Evolutionary conservation across 2,888 invertebrate species (phyloP), one percentile per base, ranked within the genome.

Genomic region (Ophioninae sp.): DNA sequence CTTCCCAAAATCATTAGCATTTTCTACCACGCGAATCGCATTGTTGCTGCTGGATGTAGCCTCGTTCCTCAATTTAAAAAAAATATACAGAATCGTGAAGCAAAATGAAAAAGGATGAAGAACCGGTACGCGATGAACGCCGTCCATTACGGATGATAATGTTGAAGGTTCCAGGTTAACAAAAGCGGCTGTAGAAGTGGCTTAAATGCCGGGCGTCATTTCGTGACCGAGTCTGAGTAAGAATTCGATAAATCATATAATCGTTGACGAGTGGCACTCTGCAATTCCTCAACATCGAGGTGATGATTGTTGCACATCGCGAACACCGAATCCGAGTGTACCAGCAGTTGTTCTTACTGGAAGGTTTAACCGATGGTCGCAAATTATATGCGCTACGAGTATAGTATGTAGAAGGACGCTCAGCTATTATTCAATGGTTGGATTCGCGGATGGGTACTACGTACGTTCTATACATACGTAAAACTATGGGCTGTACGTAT

Each of bases 1-100:
- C 82, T 84, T 83, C 81, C 85, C 85, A 79, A 87, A 85, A 87
- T 85, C 84, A 87, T 87, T 87, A 85, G 84, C 85, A 87, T 85
- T 86, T 85, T 81, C 85, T 73, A 85, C 81, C 86, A 86, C 85
- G 86, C 86, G 50, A 68, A 81, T 79, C 68, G 73, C 74, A 83
- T 81, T 74, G 81, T 78, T 74, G 59, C 30, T 65, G 30, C 61
- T 59, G n/a, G 5, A 64, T 39, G 21, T 73, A 57, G 69, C 62
- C 76, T 77, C 41, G 56, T 67, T 64, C 37, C 64, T 61, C 64
- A 57, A 61, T 57, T 56, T 64, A 61, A 17, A 20, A 67, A 65
- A 56, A 64, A 41, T 21, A 23, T 41, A 67, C 21, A 75, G 23
- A 30, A 44, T 8, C 23, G 44, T n/a, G 62, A 62, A 7, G 30